Percentiles rank a stretch among this genome's conserved stretches.
phyloP scores from a whole-genome alignment of 2,113 vertebrate species.

The Paradoxurus hermaphroditus region DNA sequence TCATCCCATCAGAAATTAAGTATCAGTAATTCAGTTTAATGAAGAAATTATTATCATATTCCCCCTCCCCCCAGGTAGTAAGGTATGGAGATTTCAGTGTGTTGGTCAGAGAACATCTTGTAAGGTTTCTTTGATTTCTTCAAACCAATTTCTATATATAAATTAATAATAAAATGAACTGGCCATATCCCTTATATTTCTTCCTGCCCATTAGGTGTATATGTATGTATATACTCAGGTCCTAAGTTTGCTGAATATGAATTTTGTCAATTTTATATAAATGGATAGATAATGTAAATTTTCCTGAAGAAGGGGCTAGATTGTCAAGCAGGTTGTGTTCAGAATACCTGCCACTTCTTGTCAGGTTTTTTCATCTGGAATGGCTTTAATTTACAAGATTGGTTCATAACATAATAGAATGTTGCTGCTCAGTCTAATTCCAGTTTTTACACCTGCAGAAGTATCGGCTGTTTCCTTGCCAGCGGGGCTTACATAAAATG shows the following conservation, averaged over 20 bases:
- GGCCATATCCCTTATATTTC: not conserved
- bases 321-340: conserved; percentile 68
- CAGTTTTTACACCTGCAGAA: conserved; percentile 30
- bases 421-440: conserved; percentile 57
- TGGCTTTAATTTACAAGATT: conserved; percentile 74
- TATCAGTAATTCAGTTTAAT: not conserved
- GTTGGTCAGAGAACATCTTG: not conserved
- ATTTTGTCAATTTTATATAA: not conserved
- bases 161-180: not conserved
- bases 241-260: not conserved
- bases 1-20: not conserved
- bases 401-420: conserved; percentile 56
- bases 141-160: not conserved
- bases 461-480: conserved; percentile 16
- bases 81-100: not conserved
- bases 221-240: not conserved
- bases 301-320: conserved; percentile 49
- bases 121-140: not conserved
- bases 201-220: not conserved
- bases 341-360: conserved; percentile 72
- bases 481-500: not conserved
- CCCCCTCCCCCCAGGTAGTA: not conserved
- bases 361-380: conserved; percentile 65
- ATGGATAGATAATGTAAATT: conserved; percentile 11
- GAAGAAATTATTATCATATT: not conserved